Evolutionary conservation across 2,888 invertebrate species (phyloP).

Genomic region (Athrips mouffetella): DNA sequence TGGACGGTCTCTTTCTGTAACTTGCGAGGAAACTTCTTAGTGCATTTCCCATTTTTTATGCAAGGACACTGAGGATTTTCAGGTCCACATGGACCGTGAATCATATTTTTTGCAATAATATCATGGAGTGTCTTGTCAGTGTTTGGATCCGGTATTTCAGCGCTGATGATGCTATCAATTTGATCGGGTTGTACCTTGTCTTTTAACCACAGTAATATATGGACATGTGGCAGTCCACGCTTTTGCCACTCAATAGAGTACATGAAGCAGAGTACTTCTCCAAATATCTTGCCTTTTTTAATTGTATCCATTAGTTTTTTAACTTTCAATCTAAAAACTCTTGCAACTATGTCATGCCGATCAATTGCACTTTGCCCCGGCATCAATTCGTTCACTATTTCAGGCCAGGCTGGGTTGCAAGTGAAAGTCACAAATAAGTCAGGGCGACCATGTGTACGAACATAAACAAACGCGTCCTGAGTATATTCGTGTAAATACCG

Average conservation of each 20-base stretch:
- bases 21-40: constrained; percentile 33
- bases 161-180: constrained; percentile 21
- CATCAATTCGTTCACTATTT: constrained; percentile 40
- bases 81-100: constrained; percentile 25
- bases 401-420: constrained; percentile 52
- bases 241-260: constrained; percentile 41
- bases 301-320: constrained; percentile 29
- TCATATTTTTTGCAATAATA: constrained; percentile 22
- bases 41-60: constrained; percentile 29
- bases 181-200: background rate
- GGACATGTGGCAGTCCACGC: constrained; percentile 32
- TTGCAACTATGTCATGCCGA: constrained; percentile 37
- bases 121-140: constrained; percentile 21
- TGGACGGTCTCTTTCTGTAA: constrained; percentile 5
- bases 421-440: constrained; percentile 60
- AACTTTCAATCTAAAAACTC: constrained; percentile 39
- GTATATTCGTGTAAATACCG: constrained; percentile 35
- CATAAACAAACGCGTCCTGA: constrained; percentile 57
- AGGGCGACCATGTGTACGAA: constrained; percentile 50
- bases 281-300: constrained; percentile 23
- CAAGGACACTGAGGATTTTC: constrained; percentile 19
- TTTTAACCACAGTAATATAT: constrained; percentile 22
- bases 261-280: constrained; percentile 24
- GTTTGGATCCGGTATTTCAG: constrained; percentile 21
- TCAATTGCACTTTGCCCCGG: constrained; percentile 25